Evolutionary conservation across 2,888 invertebrate genomes (phyloP).

Genomic region (Yponomeuta malinellus): DNA sequence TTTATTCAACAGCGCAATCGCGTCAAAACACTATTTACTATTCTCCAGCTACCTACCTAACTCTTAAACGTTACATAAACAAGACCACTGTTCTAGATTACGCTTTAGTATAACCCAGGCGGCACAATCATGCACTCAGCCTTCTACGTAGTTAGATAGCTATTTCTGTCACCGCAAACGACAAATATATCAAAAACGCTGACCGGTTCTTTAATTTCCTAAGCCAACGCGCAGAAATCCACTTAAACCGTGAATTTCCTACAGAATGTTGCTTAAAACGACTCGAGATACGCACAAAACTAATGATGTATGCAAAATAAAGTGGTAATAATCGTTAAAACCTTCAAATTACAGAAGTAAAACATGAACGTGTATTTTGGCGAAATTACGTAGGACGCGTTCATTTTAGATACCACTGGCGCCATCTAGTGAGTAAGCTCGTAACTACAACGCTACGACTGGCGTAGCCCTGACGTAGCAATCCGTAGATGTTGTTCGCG

Average conservation of each 20-base stretch:
- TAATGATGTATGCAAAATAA: background rate
- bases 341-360: background rate
- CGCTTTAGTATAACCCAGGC: background rate
- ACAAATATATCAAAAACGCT: background rate
- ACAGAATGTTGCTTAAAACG: background rate
- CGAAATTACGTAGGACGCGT: background rate
- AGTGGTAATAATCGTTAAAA: background rate
- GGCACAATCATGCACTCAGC: background rate
- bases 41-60: background rate
- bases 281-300: background rate
- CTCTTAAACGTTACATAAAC: background rate
- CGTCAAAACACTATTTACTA: background rate
- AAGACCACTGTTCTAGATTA: background rate
- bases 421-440: slow-evolving; percentile 33
- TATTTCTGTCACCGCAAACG: background rate
- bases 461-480: slow-evolving; percentile 19
- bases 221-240: background rate
- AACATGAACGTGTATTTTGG: background rate
- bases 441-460: slow-evolving; percentile 22
- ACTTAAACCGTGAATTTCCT: background rate
- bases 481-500: background rate
- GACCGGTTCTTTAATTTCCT: background rate
- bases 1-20: background rate
- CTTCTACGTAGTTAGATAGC: background rate
- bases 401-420: slow-evolving; percentile 25